Base-by-base conservation (phyloP, 2,888 invertebrate species). In the Rapana venosa region DNA sequence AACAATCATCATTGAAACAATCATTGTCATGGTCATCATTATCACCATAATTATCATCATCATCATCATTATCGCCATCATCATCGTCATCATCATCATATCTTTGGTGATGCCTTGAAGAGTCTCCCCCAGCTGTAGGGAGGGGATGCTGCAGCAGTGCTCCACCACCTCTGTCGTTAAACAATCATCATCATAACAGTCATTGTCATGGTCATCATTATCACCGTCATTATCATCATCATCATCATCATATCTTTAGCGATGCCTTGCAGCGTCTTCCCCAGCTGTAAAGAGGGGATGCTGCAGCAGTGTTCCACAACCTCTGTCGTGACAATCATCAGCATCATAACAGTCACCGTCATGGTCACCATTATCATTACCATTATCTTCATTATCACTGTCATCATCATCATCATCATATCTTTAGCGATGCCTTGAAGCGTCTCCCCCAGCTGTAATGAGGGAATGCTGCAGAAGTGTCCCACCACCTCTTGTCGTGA, bases 281-380 rank as follows among this genome's bases (percentile, higher is more conserved):
- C 99, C 96, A 99, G 97, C 95, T 98, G 98, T 32, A 99, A 97
- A 1, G 97, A 97, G 0, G 99, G 98, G 92, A 99, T 98, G 94
- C 98, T 98, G 96, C 99, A 98, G 94, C 98, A 98, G 95, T 99
- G 98, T 96, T 99, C 99, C 87, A 99, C 99, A 79, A 99, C 98
- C 97, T 99, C 96, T 96, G 94, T 47, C 0, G 22, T 66, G 8
- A 47, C 47, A 47, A 47, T 47, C 47, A 47, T 47, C 47, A 47
- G 2, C 47, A 47, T 47, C 47, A 8, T 47, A 22, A 26, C 17
- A 17, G 13, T 66, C 17, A 66, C 26, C 26, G 2, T 22, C 2
- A 17, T 2, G 13, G 13, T 17, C 20, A 66, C 13, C 26, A 22
- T 66, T 13, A 66, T 66, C 2, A 17, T 22, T 22, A 13, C 13